Evolutionary conservation across 1,140 invertebrate genomes (phyloP).

Genomic region (Chironomus tepperi): DNA sequence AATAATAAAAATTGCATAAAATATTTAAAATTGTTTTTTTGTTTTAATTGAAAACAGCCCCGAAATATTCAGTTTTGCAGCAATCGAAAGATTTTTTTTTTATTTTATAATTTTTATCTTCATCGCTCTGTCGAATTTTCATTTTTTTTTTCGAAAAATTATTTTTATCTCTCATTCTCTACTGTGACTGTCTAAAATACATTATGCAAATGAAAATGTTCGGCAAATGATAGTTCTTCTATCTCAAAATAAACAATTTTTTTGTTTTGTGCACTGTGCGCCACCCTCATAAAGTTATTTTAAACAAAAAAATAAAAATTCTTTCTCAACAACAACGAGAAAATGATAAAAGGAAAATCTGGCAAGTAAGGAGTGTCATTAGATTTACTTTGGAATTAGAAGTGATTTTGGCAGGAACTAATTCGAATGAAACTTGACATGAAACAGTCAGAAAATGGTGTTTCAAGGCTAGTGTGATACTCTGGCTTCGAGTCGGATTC

Average conservation of each 20-base stretch:
- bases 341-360: not conserved
- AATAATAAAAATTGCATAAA: not conserved
- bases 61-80: not conserved
- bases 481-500: too few species aligned
- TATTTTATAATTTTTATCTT: not conserved
- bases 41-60: not conserved
- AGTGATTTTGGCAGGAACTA: too few species aligned
- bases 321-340: not conserved
- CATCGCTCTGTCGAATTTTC: not conserved
- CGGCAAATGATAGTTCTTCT: constrained; percentile 1
- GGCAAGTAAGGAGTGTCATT: too few species aligned
- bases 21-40: not conserved
- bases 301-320: not conserved
- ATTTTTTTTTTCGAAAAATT: not conserved
- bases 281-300: constrained; percentile 1
- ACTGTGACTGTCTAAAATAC: not conserved
- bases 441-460: too few species aligned
- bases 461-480: too few species aligned
- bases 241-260: not conserved
- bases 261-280: not conserved
- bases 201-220: constrained; percentile 9
- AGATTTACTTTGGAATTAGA: too few species aligned
- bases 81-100: not conserved
- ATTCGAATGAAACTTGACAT: too few species aligned
- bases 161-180: too few species aligned